phyloP scores from a whole-genome alignment of 2,113 vertebrate genomes.

The Propithecus coquereli region DNA sequence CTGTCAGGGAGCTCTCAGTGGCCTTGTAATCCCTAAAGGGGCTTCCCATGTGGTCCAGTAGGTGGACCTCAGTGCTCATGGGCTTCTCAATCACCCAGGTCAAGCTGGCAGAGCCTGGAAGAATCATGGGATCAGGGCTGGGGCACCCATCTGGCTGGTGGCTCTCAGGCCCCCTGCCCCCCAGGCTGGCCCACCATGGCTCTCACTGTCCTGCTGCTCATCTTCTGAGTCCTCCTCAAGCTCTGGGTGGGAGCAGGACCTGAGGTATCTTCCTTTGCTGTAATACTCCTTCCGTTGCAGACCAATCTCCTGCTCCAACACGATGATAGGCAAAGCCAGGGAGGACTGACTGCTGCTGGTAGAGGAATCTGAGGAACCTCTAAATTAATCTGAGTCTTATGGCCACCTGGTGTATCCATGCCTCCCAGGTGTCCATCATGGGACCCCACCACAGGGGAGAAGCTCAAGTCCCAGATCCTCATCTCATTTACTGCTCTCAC shows the following conservation, averaged over 20 bases:
- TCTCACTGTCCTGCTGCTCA: slow-evolving; percentile 29
- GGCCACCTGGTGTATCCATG: neutral
- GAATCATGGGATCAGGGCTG: neutral
- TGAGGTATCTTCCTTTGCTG: slow-evolving; percentile 57
- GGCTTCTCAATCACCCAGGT: neutral
- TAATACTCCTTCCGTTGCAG: slow-evolving; percentile 47
- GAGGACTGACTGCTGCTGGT: neutral
- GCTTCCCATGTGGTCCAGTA: neutral
- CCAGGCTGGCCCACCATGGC: neutral
- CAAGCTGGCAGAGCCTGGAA: neutral
- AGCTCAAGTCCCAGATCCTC: neutral
- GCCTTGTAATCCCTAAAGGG: neutral
- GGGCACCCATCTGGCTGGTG: neutral
- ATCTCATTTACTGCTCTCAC: neutral
- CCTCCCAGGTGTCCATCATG: neutral
- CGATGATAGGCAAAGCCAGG: neutral
- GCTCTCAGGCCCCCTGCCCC: neutral
- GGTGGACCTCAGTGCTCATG: neutral
- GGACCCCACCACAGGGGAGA: neutral
- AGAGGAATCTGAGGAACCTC: slow-evolving; percentile 38
- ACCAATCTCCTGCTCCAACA: neutral
- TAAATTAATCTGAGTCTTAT: neutral
- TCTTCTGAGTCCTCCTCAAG: slow-evolving; percentile 33
- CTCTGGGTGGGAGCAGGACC: slow-evolving; percentile 40
- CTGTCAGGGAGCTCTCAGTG: neutral